These are phyloP conservation scores for Thymelicus lineola DNA, from an alignment of 2,888 invertebrate genomes.

Conservation along the genomic window DNA sequence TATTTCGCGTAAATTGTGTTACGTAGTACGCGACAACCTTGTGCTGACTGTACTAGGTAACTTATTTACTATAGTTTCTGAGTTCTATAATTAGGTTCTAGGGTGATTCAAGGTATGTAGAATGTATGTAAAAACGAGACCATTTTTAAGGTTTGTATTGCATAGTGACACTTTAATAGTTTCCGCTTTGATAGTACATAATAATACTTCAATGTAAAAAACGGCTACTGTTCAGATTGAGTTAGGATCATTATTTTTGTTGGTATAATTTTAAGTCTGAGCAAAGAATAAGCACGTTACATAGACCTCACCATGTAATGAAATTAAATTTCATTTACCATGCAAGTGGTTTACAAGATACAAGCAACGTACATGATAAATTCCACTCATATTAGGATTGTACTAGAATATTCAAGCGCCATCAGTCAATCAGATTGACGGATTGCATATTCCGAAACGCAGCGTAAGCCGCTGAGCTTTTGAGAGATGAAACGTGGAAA, in stretches of 20 bases:
- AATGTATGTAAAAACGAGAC: too few species aligned
- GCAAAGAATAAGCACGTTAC: too few species aligned
- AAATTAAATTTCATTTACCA: too few species aligned
- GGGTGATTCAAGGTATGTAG: too few species aligned
- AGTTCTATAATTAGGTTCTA: background rate
- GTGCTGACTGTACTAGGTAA: constrained; percentile 20
- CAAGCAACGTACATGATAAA: background rate
- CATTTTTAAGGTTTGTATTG: background rate
- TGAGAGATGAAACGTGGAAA: constrained; percentile 7
- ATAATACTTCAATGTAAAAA: too few species aligned
- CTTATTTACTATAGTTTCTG: constrained; percentile 26
- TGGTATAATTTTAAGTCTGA: too few species aligned
- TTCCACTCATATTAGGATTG: background rate
- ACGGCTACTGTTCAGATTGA: too few species aligned
- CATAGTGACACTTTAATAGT: too few species aligned
- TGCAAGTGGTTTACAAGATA: too few species aligned
- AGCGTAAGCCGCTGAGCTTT: background rate
- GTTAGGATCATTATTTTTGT: too few species aligned
- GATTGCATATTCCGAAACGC: background rate
- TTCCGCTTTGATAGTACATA: too few species aligned
- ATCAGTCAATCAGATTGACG: constrained; percentile 11
- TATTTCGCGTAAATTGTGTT: constrained; percentile 52
- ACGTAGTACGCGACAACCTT: constrained; percentile 44
- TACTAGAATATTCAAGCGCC: constrained; percentile 5
- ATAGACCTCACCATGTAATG: too few species aligned